Evolutionary conservation across 2,888 invertebrate genomes (phyloP), one percentile per base, ranked within the genome.

Genomic region (Macrophya annulata): DNA sequence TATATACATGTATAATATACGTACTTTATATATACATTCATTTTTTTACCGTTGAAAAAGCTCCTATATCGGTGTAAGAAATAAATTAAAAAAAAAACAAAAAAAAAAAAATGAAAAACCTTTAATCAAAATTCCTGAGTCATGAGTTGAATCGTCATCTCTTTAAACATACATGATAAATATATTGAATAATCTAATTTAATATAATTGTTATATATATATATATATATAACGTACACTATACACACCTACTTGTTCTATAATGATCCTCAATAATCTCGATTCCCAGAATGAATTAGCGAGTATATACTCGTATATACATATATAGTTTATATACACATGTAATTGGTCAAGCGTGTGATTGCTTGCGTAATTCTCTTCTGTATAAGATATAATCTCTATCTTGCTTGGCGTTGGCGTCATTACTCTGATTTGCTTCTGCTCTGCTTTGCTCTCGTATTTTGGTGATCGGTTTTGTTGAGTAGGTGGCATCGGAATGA

Each of bases 401-500:
- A 31, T 31, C 31, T 31, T 3, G 31, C 31, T 31, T 3, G 31
- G 31, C 31, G 31, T 31, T 31, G 31, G 31, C 31, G 31, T 31
- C 31, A 3, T 31, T 31, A 31, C 31, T 31, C 31, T 31, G 31
- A 31, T 31, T 31, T 31, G 31, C 31, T 31, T 31, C 31, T 31
- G 31, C 31, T 15, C n/a, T n/a, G 55, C n/a, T 17, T 55, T 55
- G n/a, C 55, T n/a, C 55, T 55, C n/a, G 55, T 55, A 55, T 55
- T 55, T 55, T 55, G 21, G 25, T 62, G 25, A 62, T 62, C 62
- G 62, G 62, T 12, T 62, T 48, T 62, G 77, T 77, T 37, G 31
- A 55, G 31, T 55, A 37, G 17, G 37, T 17, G 40, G 62, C 8
- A 51, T n/a, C 8, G 31, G 31, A 25, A 55, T 55, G n/a, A 55